Base-by-base conservation (phyloP, 1,140 invertebrate species). In the Littorina saxatilis region DNA sequence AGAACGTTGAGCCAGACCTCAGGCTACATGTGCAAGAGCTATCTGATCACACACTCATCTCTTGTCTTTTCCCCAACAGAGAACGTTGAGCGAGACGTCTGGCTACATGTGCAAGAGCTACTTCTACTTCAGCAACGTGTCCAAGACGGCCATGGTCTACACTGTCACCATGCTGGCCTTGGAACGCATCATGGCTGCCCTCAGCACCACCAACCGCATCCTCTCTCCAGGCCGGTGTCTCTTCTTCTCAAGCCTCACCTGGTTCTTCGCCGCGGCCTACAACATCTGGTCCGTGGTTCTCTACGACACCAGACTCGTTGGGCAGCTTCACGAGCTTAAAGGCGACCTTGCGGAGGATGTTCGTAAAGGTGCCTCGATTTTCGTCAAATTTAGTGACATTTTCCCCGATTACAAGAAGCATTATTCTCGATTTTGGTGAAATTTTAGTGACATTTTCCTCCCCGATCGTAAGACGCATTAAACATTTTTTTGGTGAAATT, bases 281-380 rank as follows among this genome's bases (percentile, higher is more conserved):
- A 89, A 88, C 79, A 89, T 89, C 47, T 89, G 88, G 88, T 84
- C 86, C 61, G 84, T 89, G 13, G 85, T 89, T 5, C 72, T 89
- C 1, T 89, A 86, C 55, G 84, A 85, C 32, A 81, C 83, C 15
- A 79, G 79, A 20, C 61, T 50, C 7, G 43, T 73, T 23, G 27
- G n/a, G 7, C 5, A 32, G 27, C 61, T n/a, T 17, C 43, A 47
- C 43, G 5, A 5, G 43, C 43, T n/a, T n/a, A n/a, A n/a, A n/a
- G n/a, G n/a, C n/a, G n/a, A n/a, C n/a, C n/a, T n/a, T n/a, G n/a
- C n/a, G n/a, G n/a, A n/a, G n/a, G n/a, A n/a, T n/a, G n/a, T n/a
- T n/a, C n/a, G n/a, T n/a, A n/a, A n/a, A n/a, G n/a, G n/a, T n/a
- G n/a, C n/a, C n/a, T n/a, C n/a, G n/a, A n/a, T n/a, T n/a, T n/a